Evolutionary conservation across 2,113 vertebrate species (phyloP), one percentile per base, ranked within the genome.

Genomic region (Amia ocellicauda): DNA sequence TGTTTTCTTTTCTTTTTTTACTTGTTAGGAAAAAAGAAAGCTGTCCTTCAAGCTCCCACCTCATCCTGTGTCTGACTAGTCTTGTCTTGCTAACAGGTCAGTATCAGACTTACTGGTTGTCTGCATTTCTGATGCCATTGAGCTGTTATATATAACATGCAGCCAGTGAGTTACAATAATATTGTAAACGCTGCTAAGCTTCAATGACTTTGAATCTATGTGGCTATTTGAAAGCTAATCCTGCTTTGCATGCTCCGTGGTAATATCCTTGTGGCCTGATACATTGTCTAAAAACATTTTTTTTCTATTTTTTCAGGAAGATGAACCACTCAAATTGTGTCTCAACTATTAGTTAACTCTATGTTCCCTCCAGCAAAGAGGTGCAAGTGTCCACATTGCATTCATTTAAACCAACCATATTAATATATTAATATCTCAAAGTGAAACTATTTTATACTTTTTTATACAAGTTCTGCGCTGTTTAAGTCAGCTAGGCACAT

Each of bases 181-280:
- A 29, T 42, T 64, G 63, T 63, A 80, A 73, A 73, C 75, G 75
- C 53, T 7, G 23, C 60, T 81, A 79, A 81, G 70, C 77, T 71
- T 62, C 63, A 52, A 24, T 54, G 58, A 81, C 79, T 74, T 68
- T 63, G 64, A 59, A 68, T 74, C 67, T 54, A 29, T 17, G 29
- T 27, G 4, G 64, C 61, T 23, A 67, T 74, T 70, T 62, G 65
- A 64, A 52, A 77, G 58, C 66, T 81, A 78, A 81, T 83, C 82
- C 71, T 69, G 70, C 74, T 74, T 67, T 45, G 62, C 72, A 66
- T 71, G 71, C 68, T 70, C 69, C 36, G 47, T 55, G 55, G 64
- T 52, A 57, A 63, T 60, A 36, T 63, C 64, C 64, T 36, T 60
- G 55, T 43, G 42, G 20, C 42, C 24, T 5, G 57, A 53, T 61